A percentile compares a stretch with the other conserved stretches of the same genome.
Conservation (phyloP, 2,113 vertebrate genomes). For the Pomatorhinus ruficollis region DNA sequence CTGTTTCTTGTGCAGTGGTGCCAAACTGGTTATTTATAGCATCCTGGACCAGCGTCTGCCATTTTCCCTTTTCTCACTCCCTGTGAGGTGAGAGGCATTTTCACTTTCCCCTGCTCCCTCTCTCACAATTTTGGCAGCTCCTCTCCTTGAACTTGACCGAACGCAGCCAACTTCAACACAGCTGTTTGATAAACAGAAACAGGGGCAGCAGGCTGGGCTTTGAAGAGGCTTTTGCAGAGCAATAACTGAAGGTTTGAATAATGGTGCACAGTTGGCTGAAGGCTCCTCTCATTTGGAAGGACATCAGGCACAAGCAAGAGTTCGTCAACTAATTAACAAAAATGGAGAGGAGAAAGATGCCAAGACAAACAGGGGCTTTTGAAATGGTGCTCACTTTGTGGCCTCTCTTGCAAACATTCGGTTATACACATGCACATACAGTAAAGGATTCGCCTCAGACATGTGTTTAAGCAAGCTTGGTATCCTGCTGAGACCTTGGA, state of each 20-base stretch:
- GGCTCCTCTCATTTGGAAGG: conserved; percentile 48
- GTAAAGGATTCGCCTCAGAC: not conserved
- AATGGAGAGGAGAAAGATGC: conserved; percentile 50
- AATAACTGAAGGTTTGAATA: conserved; percentile 41
- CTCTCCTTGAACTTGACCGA: conserved; percentile 49
- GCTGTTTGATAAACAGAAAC: conserved; percentile 70
- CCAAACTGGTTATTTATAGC: conserved; percentile 67
- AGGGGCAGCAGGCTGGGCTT: conserved; percentile 51
- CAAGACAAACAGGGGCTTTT: conserved; percentile 70
- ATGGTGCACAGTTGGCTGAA: conserved; percentile 47
- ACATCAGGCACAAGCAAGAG: conserved; percentile 46
- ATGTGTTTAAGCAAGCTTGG: not conserved
- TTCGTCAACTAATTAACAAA: conserved; percentile 66
- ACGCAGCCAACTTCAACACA: conserved; percentile 60
- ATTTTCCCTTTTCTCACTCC: conserved; percentile 55
- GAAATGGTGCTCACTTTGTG: conserved; percentile 34
- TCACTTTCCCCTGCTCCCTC: conserved; percentile 30
- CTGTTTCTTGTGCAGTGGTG: conserved; percentile 30
- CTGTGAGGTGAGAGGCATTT: conserved; percentile 63
- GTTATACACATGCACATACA: not conserved
- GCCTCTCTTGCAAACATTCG: conserved; percentile 29
- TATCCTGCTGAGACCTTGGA: conserved; percentile 12
- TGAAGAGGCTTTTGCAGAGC: conserved; percentile 53
- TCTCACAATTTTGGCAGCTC: conserved; percentile 57
- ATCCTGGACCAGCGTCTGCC: conserved; percentile 42